Conservation (phyloP, 2,797 vertebrate species). For the Lepidocolaptes lacrymiger region DNA sequence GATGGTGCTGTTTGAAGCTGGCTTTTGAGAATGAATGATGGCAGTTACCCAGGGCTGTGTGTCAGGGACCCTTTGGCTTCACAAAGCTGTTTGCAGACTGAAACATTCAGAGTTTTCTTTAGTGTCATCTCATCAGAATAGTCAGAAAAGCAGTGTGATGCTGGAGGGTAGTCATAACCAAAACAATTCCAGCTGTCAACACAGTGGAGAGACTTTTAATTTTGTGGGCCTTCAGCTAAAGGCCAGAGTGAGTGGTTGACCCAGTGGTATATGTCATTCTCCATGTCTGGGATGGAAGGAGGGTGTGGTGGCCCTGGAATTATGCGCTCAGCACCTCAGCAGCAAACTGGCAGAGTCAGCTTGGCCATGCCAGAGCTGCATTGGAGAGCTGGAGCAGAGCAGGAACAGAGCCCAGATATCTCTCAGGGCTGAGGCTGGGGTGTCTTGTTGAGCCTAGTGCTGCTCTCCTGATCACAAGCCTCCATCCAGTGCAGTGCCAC, state of each 20-base stretch:
- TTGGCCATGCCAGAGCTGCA: accelerated
- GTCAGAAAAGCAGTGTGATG: neutral
- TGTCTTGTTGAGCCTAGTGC: neutral
- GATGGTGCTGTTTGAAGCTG: conserved; percentile 5
- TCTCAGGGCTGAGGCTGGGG: neutral
- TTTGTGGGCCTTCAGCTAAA: neutral
- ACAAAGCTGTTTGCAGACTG: neutral
- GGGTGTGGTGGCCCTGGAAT: neutral
- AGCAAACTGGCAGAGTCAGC: accelerated
- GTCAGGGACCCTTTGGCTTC: neutral
- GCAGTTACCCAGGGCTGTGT: neutral
- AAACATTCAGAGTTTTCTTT: conserved; percentile 5
- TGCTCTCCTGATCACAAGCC: neutral
- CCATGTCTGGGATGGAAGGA: neutral
- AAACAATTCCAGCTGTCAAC: conserved; percentile 37
- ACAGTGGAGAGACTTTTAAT: conserved; percentile 15
- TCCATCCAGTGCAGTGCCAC: neutral
- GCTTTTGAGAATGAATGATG: neutral
- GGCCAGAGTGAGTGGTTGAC: neutral
- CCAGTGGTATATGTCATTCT: neutral
- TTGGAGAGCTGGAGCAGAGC: accelerated
- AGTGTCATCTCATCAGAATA: neutral
- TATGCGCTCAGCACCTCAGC: neutral
- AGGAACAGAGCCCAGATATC: neutral
- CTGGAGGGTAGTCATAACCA: neutral